phyloP scores from a whole-genome alignment of 2,797 vertebrate species.

The Poecilia velifera region DNA sequence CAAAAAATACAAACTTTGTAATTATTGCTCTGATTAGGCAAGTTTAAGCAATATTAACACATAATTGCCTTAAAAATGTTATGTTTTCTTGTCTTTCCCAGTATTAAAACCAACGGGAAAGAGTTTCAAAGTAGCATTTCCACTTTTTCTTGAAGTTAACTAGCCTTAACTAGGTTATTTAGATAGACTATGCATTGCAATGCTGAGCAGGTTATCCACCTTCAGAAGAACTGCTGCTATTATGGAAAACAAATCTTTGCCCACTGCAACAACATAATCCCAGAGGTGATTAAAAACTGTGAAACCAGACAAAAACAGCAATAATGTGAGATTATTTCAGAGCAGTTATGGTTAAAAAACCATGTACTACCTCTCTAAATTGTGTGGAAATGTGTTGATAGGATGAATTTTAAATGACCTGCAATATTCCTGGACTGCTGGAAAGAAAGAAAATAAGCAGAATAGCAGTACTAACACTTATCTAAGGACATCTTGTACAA shows the following conservation, averaged over 20 bases:
- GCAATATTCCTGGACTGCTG: background rate
- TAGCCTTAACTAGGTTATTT: background rate
- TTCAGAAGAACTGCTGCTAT: background rate
- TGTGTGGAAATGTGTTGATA: background rate
- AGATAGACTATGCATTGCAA: background rate
- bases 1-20: background rate
- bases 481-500: background rate
- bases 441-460: background rate
- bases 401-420: background rate
- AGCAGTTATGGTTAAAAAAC: background rate
- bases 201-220: background rate
- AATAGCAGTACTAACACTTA: background rate
- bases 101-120: background rate
- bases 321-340: background rate
- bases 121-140: background rate
- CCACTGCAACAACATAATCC: background rate
- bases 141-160: background rate
- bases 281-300: background rate
- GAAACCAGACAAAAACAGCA: background rate
- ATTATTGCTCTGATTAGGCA: background rate
- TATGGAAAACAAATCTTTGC: background rate
- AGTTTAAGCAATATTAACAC: background rate
- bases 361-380: background rate
- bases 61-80: background rate
- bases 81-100: background rate